phyloP scores from a whole-genome alignment of 2,797 vertebrate genomes.

The Psittacula echo region DNA sequence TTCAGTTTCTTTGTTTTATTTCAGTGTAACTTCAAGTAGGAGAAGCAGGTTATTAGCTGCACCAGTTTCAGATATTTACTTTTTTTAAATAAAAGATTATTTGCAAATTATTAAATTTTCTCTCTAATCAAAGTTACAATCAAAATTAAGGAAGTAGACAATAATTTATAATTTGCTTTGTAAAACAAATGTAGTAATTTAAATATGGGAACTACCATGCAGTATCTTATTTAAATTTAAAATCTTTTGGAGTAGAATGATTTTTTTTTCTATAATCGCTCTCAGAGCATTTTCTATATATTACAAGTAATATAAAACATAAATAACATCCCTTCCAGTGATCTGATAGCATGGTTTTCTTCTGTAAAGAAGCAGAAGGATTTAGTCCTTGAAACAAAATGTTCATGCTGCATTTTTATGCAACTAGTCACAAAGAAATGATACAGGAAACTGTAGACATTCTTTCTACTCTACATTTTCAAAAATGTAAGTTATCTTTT shows the following conservation, averaged over 20 bases:
- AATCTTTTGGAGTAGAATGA: not conserved
- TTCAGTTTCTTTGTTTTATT: not conserved
- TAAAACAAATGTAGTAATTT: not conserved
- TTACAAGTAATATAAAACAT: not conserved
- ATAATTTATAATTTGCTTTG: not conserved
- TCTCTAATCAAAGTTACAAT: not conserved
- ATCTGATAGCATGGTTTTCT: not conserved
- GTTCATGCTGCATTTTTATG: not conserved
- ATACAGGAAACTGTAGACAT: not conserved
- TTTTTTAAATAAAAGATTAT: not conserved
- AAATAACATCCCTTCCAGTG: not conserved
- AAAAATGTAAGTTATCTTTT: slow-evolving; percentile 37
- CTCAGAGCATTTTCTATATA: not conserved
- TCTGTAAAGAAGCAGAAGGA: not conserved
- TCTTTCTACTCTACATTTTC: slow-evolving; percentile 32
- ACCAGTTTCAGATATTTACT: not conserved
- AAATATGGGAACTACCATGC: not conserved
- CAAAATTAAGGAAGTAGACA: not conserved
- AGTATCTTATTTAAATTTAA: not conserved
- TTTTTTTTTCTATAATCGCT: not conserved
- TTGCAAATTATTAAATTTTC: not conserved
- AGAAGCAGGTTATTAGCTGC: not conserved
- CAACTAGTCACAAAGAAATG: not conserved
- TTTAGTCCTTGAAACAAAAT: slow-evolving; percentile 37
- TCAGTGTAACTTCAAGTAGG: not conserved